Percentiles rank a stretch among this genome's conserved stretches.
Evolutionary conservation across 2,888 invertebrate genomes (phyloP).

Genomic region (Leptopilina myrica): DNA sequence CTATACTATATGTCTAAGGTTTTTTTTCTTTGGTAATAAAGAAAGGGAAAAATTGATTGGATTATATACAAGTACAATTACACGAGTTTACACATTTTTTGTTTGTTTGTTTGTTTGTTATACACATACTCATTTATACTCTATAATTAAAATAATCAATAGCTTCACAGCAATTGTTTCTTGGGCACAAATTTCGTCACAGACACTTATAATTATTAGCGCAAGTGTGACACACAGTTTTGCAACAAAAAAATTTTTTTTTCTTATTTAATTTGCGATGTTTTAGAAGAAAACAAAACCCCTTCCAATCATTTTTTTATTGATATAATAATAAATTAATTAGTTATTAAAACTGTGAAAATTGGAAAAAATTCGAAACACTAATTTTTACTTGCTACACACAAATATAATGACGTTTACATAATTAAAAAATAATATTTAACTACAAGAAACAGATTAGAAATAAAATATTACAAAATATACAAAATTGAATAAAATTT

Average conservation of each 20-base stretch:
- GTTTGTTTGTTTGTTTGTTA: conserved; percentile 18
- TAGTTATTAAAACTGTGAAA: background rate
- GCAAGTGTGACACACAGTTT: conserved; percentile 4
- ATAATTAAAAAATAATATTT: too few relatives aligned
- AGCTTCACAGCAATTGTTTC: conserved; percentile 47
- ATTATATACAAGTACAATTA: conserved; percentile 48
- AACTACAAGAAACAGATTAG: too few relatives aligned
- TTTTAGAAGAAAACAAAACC: background rate
- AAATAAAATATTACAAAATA: too few relatives aligned
- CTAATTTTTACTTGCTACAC: too few relatives aligned
- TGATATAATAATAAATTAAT: background rate
- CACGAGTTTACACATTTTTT: conserved; percentile 44
- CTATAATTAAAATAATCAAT: conserved; percentile 28
- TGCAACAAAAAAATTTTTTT: background rate
- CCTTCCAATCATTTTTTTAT: conserved; percentile 4
- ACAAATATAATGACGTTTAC: too few relatives aligned
- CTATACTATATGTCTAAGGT: conserved; percentile 48
- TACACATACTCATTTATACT: conserved; percentile 46
- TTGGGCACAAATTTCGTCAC: conserved; percentile 44
- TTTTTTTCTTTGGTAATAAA: conserved; percentile 28
- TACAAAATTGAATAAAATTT: too few relatives aligned
- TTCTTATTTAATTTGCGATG: background rate
- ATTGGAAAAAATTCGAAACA: too few relatives aligned
- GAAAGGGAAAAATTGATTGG: conserved; percentile 28
- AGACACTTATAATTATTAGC: background rate